These are phyloP conservation scores for Hybos culiciformis DNA, from an alignment of 2,888 invertebrate genomes.

Conservation along the genomic window DNA sequence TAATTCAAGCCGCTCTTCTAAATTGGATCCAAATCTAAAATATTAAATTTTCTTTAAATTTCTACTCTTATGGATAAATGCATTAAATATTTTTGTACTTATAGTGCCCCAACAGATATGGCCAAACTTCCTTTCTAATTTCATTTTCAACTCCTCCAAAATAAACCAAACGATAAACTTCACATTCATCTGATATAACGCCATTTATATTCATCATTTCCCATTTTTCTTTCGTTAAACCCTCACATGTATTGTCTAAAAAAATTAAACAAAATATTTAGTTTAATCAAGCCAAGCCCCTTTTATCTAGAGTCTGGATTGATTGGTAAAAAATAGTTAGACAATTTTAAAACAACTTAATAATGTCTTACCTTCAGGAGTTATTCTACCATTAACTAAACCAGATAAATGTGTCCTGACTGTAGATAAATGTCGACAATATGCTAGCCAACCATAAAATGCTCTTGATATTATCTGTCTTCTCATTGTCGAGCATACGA, in stretches of 20 bases:
- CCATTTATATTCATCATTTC: slow-evolving; percentile 49
- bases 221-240: slow-evolving; percentile 70
- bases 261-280: neutral
- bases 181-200: slow-evolving; percentile 46
- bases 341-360: neutral
- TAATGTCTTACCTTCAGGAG: slow-evolving; percentile 41
- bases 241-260: slow-evolving; percentile 46
- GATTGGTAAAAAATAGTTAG: neutral
- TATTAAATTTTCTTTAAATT: neutral
- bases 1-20: slow-evolving; percentile 48
- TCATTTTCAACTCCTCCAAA: slow-evolving; percentile 74
- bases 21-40: slow-evolving; percentile 51
- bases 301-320: neutral
- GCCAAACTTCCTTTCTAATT: slow-evolving; percentile 72
- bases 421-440: slow-evolving; percentile 83
- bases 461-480: slow-evolving; percentile 89
- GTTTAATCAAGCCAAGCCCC: neutral
- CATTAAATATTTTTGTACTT: slow-evolving; percentile 34
- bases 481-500: slow-evolving; percentile 89
- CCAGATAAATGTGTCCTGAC: slow-evolving; percentile 86
- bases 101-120: slow-evolving; percentile 76
- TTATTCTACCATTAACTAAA: slow-evolving; percentile 61
- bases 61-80: neutral
- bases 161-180: slow-evolving; percentile 72
- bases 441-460: slow-evolving; percentile 93